A percentile compares a stretch with the other conserved stretches of the same genome.
Conservation (phyloP, 2,888 invertebrate species). For the Cataglyphis livida region DNA sequence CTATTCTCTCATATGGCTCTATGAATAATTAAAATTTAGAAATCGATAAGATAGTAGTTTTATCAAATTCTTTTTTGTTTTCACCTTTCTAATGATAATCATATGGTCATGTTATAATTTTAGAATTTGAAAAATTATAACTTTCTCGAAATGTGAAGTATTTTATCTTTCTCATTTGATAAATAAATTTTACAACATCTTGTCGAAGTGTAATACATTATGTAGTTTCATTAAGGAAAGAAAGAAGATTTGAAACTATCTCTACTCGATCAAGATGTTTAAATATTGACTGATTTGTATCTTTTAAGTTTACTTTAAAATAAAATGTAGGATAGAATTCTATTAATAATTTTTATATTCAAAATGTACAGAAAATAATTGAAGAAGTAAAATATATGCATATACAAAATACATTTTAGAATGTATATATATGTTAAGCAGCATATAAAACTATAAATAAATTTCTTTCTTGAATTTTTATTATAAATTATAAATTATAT, state of each 20-base stretch:
- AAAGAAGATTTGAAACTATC: background rate
- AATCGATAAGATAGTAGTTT: background rate
- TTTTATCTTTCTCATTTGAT: background rate
- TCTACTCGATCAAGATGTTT: background rate
- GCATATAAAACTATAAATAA: background rate
- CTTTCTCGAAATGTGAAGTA: background rate
- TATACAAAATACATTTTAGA: too few relatives aligned
- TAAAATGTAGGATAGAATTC: background rate
- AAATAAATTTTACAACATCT: constrained; percentile 4
- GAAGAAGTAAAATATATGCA: background rate
- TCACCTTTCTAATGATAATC: background rate
- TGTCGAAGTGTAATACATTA: background rate
- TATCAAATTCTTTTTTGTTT: background rate
- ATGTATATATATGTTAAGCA: constrained; percentile 4
- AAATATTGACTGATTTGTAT: background rate
- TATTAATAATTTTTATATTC: background rate
- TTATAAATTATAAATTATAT: background rate
- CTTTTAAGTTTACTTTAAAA: background rate
- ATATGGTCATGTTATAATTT: background rate
- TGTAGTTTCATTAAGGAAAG: background rate
- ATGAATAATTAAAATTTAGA: constrained; percentile 8
- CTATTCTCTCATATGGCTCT: background rate
- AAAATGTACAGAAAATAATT: background rate
- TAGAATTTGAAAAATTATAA: background rate
- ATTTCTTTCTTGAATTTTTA: background rate